A percentile compares a stretch with the other conserved stretches of the same genome.
These are phyloP conservation scores for Chrysoperla carnea DNA, from an alignment of 1,140 invertebrate genomes.

Conservation along the genomic window DNA sequence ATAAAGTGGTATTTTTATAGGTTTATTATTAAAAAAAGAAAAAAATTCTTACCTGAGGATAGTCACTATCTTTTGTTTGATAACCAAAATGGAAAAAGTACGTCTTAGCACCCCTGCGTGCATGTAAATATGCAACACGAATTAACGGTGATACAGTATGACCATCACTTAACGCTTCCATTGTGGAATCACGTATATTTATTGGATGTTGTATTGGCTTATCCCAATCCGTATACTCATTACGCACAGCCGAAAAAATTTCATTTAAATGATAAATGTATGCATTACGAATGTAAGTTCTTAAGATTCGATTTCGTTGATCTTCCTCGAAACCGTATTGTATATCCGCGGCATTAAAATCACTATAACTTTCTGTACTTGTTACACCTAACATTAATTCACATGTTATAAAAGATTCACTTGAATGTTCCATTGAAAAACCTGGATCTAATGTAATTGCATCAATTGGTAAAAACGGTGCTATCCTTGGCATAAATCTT, in stretches of 20 bases:
- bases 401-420: slow-evolving; percentile 48
- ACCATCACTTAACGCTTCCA: slow-evolving; percentile 76
- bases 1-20: too few relatives aligned
- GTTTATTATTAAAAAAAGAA: too few relatives aligned
- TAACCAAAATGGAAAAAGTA: slow-evolving; percentile 70
- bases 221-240: slow-evolving; percentile 89
- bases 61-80: slow-evolving; percentile 54
- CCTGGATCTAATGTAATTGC: slow-evolving; percentile 36
- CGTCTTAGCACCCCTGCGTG: slow-evolving; percentile 43
- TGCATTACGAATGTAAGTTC: slow-evolving; percentile 74
- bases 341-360: slow-evolving; percentile 57
- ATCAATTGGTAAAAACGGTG: slow-evolving; percentile 46
- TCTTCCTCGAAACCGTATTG: slow-evolving; percentile 61
- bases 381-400: slow-evolving; percentile 49
- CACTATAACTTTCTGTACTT: slow-evolving; percentile 56
- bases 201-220: slow-evolving; percentile 69
- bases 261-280: slow-evolving; percentile 80
- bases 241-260: slow-evolving; percentile 75
- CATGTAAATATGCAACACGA: slow-evolving; percentile 49
- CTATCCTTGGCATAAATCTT: slow-evolving; percentile 32
- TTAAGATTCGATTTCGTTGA: slow-evolving; percentile 48
- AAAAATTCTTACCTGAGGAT: slow-evolving; percentile 38
- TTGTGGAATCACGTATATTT: slow-evolving; percentile 66
- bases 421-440: slow-evolving; percentile 42
- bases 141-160: slow-evolving; percentile 55